These are phyloP conservation scores for Sciurus vulgaris DNA, from an alignment of 2,797 vertebrate genomes.

Conservation along the genomic window DNA sequence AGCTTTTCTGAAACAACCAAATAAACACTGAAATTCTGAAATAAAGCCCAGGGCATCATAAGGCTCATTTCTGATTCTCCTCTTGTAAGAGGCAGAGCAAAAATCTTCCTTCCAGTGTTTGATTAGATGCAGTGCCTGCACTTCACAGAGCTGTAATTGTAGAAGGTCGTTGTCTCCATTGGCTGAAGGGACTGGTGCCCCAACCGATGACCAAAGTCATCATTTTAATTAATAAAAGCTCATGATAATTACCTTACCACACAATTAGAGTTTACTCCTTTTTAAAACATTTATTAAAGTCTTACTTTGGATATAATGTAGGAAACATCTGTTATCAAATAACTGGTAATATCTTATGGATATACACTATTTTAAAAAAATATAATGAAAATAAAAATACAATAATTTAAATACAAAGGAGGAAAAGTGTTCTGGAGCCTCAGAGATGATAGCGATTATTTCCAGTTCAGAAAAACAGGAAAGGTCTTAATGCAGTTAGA, in stretches of 20 bases:
- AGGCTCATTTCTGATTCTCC: conserved; percentile 79
- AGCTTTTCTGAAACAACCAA: conserved; percentile 26
- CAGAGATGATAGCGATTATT: background rate
- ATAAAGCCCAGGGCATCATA: conserved; percentile 31
- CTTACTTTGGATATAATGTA: background rate
- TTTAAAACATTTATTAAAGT: background rate
- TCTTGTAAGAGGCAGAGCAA: background rate
- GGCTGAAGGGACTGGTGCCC: background rate
- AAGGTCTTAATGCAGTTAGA: background rate
- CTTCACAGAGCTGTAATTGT: conserved; percentile 68
- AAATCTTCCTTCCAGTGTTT: conserved; percentile 66
- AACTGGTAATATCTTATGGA: background rate
- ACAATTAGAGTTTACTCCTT: background rate
- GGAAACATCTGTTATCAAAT: background rate
- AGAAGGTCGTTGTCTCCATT: conserved; percentile 53
- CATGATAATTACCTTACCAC: background rate
- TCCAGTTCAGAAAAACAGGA: background rate
- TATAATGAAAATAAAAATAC: background rate
- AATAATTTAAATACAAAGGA: background rate
- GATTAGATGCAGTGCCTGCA: conserved; percentile 71
- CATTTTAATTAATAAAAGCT: background rate
- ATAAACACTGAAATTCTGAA: conserved; percentile 54
- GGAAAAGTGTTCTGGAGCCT: background rate
- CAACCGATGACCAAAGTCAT: background rate
- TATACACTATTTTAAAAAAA: background rate